A percentile compares a stretch with the other conserved stretches of the same genome.
phyloP scores from a whole-genome alignment of 2,888 invertebrate species.

The Lasioglossum villosulum region DNA sequence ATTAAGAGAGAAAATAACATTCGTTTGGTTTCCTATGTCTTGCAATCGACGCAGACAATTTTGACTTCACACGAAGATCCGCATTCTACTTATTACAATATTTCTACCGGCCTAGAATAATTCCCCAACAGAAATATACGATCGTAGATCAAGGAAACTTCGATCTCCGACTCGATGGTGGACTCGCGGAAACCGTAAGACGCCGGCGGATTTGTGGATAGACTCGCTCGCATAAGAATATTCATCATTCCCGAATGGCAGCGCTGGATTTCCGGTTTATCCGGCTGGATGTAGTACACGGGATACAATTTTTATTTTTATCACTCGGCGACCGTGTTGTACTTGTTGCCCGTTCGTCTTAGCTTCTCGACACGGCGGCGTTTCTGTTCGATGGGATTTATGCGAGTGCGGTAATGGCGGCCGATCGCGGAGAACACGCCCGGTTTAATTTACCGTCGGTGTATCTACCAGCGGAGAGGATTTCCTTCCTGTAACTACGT shows the following conservation, averaged over 20 bases:
- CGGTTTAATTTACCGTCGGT: slow-evolving; percentile 45
- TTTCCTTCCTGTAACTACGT: slow-evolving; percentile 40
- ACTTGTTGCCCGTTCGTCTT: not conserved
- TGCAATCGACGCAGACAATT: too few species aligned
- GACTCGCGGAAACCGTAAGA: not conserved
- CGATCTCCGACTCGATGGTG: not conserved
- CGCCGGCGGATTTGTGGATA: not conserved
- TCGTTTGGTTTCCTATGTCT: too few species aligned
- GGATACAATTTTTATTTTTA: slow-evolving; percentile 14
- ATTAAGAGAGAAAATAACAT: too few species aligned
- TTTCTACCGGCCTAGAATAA: too few species aligned
- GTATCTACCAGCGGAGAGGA: not conserved
- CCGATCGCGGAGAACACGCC: slow-evolving; percentile 14
- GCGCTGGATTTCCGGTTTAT: slow-evolving; percentile 13
- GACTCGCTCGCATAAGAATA: not conserved
- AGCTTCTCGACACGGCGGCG: not conserved
- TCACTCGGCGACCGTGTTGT: not conserved
- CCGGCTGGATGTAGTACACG: not conserved
- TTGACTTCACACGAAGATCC: too few species aligned
- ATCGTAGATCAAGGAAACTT: not conserved
- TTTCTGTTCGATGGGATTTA: slow-evolving; percentile 1
- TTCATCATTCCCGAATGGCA: not conserved
- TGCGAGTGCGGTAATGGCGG: not conserved
- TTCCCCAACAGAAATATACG: not conserved
- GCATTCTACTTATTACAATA: too few species aligned